Evolutionary conservation across 2,113 vertebrate genomes (phyloP), one percentile per base, ranked within the genome.

Genomic region (Oncorhynchus mykiss): DNA sequence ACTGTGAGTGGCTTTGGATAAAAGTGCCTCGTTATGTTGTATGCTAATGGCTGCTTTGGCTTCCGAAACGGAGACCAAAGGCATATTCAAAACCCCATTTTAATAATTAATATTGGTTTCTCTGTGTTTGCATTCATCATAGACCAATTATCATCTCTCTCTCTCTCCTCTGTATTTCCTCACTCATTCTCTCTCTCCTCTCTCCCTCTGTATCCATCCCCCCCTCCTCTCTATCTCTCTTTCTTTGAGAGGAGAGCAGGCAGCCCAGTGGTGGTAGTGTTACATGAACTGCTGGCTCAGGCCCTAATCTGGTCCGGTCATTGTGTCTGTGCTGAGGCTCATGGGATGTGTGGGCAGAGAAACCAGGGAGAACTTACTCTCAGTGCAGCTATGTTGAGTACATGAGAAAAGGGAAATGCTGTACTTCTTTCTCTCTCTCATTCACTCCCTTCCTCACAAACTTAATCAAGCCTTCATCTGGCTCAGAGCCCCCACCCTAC

Each of bases 21-120:
- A 9, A n/a, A 25, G n/a, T 22, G 1, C 3, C 22, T 12, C 11
- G 62, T 25, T 7, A 25, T 24, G 25, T 65, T 25, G 22, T 14
- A 4, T 22, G 22, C 25, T 65, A 25, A 65, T 65, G 25, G 9
- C 62, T 65, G 62, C 22, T 9, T 25, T 65, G 22, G 71, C 3
- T 79, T 72, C 67, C 71, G 59, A 74, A 57, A 49, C 24, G 5
- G 24, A 51, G 72, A 25, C 62, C 14, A 25, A 65, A 24, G 12
- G 2, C 16, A 6, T n/a, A 60, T 12, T 7, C 5, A 54, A 13
- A 9, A 5, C 24, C 20, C 57, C 54, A 45, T 57, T 9, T 65
- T 65, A 65, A 65, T 69, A 45, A 27, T 79, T 67, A 57, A 51
- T 24, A 69, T 60, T 78, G 72, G 75, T 71, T 77, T 73, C 57